phyloP scores from a whole-genome alignment of 1,140 invertebrate genomes.

The Drosophila busckii region DNA sequence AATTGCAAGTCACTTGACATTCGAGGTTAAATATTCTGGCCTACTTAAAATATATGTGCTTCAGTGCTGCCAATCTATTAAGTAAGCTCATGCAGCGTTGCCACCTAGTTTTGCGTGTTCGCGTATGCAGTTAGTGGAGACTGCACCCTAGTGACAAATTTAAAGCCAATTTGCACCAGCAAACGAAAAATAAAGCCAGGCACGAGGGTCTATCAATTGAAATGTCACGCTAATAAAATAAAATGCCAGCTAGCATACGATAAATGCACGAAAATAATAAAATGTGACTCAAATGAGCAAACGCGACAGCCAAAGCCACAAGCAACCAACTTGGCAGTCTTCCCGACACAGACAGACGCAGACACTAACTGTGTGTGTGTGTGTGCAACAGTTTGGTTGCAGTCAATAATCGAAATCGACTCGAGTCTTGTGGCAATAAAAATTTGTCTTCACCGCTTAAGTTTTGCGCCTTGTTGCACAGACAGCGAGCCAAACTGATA shows the following conservation, averaged over 20 bases:
- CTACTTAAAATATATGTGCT: background rate
- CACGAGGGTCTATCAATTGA: slow-evolving; percentile 62
- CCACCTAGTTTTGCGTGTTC: background rate
- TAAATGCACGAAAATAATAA: slow-evolving; percentile 76
- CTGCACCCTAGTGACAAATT: slow-evolving; percentile 3
- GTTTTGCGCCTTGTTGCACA: slow-evolving; percentile 72
- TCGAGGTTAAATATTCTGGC: background rate
- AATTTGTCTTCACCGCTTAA: slow-evolving; percentile 51
- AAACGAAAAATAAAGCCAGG: slow-evolving; percentile 3
- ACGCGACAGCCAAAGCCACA: slow-evolving; percentile 48
- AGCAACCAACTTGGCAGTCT: slow-evolving; percentile 17
- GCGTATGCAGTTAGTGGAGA: slow-evolving; percentile 4
- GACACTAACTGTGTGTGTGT: slow-evolving; percentile 5
- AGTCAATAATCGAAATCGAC: slow-evolving; percentile 52
- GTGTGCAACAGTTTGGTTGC: slow-evolving; percentile 48
- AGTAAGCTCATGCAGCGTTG: background rate
- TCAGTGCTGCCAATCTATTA: slow-evolving; percentile 2
- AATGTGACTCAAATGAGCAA: slow-evolving; percentile 73
- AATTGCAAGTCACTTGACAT: background rate
- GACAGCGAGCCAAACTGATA: slow-evolving; percentile 40
- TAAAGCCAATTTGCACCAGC: slow-evolving; percentile 19
- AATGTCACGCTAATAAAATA: slow-evolving; percentile 73
- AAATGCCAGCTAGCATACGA: slow-evolving; percentile 63
- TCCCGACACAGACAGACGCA: slow-evolving; percentile 1
- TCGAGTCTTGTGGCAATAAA: slow-evolving; percentile 48